A percentile compares a stretch with the other conserved stretches of the same genome.
Conservation (phyloP, 2,113 vertebrate genomes). For the human (Homo sapiens) region DNA sequence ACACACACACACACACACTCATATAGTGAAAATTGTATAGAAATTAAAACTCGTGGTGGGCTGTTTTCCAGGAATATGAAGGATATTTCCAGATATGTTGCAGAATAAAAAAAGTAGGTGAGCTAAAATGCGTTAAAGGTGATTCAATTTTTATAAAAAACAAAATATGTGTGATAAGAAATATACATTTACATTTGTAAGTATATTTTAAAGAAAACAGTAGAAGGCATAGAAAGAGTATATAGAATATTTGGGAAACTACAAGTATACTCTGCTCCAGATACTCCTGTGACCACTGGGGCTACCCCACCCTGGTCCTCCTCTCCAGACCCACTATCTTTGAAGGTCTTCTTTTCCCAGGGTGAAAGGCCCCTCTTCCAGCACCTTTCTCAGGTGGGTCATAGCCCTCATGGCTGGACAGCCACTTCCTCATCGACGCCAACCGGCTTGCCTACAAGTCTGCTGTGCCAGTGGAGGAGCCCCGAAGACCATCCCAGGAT, state of each 20-base stretch:
- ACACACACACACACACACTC: background rate
- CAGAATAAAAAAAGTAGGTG: background rate
- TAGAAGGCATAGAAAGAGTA: background rate
- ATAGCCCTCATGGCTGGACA: background rate
- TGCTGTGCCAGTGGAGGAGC: too few relatives aligned
- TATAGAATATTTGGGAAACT: background rate
- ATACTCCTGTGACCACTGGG: fast-evolving
- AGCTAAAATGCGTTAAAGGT: background rate
- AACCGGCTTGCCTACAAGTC: background rate
- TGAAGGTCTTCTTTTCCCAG: background rate
- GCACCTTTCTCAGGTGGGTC: too few relatives aligned
- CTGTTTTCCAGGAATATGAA: background rate
- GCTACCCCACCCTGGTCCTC: background rate
- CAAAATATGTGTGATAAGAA: background rate
- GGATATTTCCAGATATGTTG: background rate
- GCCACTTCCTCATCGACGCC: background rate
- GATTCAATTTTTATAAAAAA: background rate
- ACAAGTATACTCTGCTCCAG: fast-evolving
- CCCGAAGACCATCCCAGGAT: too few relatives aligned
- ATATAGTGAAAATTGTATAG: background rate
- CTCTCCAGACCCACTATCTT: background rate
- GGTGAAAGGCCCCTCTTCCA: background rate
- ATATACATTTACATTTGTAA: background rate
- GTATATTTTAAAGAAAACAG: background rate
- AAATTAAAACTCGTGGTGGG: background rate